Evolutionary conservation across 2,113 vertebrate genomes (phyloP), one percentile per base, ranked within the genome.

Genomic region (Pedionomus torquatus): DNA sequence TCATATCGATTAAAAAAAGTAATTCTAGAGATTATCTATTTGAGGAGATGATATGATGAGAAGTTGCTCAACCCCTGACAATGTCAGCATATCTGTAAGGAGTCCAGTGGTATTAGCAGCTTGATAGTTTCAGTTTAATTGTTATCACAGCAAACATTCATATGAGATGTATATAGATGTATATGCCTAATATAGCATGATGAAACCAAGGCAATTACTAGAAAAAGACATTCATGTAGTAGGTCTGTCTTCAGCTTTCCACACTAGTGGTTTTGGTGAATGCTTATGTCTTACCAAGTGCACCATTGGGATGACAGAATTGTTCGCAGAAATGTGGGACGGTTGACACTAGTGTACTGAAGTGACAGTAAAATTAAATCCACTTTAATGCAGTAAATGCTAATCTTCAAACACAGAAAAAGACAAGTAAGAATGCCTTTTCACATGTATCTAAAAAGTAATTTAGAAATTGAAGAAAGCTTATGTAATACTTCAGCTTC

Each of bases 351-450:
- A 48, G 49, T 91, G 20, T 44, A 76, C 35, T 89, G 61, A 83
- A 74, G 25, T 93, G 82, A 92, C 64, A 96, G 85, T 93, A 93
- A 95, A 86, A 91, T 95, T 94, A 91, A 97, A 84, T 75, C 58
- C 6, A 57, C 64, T 80, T 91, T 85, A 85, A 83, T 83, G 18
- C 44, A 54, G 5, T 72, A 58, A 88, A 14, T 58, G 20, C 16
- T 90, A 74, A 60, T 94, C 66, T 91, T 94, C 37, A 95, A 82
- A 87, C 71, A 44, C 4, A 54, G 68, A 41, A 89, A 66, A 93
- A 70, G 6, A 7, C 13, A 39, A 51, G 31, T 28, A 35, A 57
- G 69, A 94, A 75, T 69, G 20, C 1, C 43, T 92, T 90, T 69
- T 26, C 46, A 33, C 10, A 44, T 90, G 6, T 75, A 85, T 77